phyloP scores from a whole-genome alignment of 2,113 vertebrate genomes.

The Thryonomys swinderianus region DNA sequence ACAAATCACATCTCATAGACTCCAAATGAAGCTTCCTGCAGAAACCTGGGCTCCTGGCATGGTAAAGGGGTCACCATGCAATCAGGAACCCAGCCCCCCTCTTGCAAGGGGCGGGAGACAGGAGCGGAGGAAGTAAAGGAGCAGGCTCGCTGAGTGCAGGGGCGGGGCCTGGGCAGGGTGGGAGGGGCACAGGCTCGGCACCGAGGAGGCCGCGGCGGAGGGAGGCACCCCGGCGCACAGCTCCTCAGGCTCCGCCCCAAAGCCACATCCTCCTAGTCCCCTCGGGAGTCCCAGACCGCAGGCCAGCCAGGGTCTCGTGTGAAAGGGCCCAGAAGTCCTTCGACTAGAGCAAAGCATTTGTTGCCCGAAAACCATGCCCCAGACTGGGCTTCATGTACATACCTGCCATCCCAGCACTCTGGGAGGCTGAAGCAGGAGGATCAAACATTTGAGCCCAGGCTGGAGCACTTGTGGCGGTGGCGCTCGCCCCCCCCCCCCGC shows the following conservation, averaged over 20 bases:
- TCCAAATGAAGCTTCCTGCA: neutral
- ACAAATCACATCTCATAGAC: neutral
- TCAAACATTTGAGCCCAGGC: neutral
- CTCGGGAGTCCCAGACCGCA: neutral
- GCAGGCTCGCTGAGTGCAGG: neutral
- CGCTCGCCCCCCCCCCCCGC: no score
- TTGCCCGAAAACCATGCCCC: neutral
- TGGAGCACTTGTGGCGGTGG: neutral
- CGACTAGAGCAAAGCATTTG: neutral
- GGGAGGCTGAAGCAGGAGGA: neutral
- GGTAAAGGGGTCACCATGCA: neutral
- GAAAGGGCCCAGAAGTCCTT: neutral
- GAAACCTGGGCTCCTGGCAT: neutral
- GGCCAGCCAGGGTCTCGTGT: neutral
- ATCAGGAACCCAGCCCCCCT: neutral
- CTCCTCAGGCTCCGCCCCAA: neutral
- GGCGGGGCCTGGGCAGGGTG: neutral
- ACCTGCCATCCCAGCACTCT: neutral
- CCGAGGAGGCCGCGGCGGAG: neutral
- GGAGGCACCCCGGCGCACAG: neutral
- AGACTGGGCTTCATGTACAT: neutral
- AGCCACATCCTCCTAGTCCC: neutral
- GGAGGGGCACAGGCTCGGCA: neutral
- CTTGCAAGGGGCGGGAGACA: neutral
- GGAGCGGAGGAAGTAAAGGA: neutral